These are phyloP conservation scores for Lophura swinhoii DNA, from an alignment of 2,797 vertebrate species.

Conservation along the genomic window DNA sequence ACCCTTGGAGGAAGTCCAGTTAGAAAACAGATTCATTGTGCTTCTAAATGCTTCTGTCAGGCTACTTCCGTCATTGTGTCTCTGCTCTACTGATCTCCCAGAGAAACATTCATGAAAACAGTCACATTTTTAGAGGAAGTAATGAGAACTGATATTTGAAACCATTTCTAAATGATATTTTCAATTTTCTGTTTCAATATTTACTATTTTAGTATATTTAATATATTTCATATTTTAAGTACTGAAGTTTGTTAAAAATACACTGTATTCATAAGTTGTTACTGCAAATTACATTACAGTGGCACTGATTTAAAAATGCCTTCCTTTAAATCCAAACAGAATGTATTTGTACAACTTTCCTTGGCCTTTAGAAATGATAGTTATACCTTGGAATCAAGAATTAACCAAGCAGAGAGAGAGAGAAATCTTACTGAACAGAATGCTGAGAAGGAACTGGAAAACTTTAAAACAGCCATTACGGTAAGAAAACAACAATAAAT, in stretches of 20 bases:
- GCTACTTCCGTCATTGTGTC: constrained; percentile 27
- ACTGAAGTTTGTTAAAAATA: background rate
- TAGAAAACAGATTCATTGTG: constrained; percentile 52
- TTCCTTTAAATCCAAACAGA: constrained; percentile 82
- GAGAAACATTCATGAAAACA: constrained; percentile 26
- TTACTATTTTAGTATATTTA: background rate
- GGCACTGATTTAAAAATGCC: background rate
- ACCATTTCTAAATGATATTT: background rate
- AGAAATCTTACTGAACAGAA: constrained; percentile 96
- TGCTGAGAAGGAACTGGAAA: constrained; percentile 95
- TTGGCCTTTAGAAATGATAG: constrained; percentile 98
- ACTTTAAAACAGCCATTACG: constrained; percentile 92
- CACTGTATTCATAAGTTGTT: background rate
- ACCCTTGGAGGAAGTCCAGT: constrained; percentile 63
- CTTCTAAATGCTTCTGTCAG: constrained; percentile 14
- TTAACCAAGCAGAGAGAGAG: constrained; percentile 94
- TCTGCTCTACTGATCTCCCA: background rate
- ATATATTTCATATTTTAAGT: background rate
- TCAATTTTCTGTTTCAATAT: background rate
- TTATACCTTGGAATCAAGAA: constrained; percentile 94
- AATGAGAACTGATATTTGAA: background rate
- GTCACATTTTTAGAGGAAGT: background rate
- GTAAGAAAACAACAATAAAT: constrained; percentile 74
- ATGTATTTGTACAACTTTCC: constrained; percentile 96
- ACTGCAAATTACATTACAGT: background rate